Base-by-base conservation (phyloP, 2,113 vertebrate genomes). In the Odontophorus gujanensis region DNA sequence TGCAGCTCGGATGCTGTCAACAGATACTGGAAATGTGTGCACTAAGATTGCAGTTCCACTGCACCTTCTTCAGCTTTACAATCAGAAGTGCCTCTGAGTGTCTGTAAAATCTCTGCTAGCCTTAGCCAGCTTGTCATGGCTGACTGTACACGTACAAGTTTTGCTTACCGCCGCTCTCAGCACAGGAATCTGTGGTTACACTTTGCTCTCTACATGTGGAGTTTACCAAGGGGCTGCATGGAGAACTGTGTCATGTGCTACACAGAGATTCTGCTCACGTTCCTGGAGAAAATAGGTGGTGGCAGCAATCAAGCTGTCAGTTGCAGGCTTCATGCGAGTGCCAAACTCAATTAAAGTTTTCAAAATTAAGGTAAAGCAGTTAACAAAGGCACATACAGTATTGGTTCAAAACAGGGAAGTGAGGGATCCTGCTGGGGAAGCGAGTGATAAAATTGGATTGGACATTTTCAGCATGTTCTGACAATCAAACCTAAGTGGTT, bases 321-420 rank as follows among this genome's bases (percentile, higher is more conserved):
- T 34, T 76, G 90, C 55, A 73, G 85, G 32, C 63, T 53, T 85
- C 15, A 1, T 53, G 42, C n/a, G 69, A 59, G n/a, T 50, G 72
- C 50, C 38, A 85, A 83, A 77, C 32, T 95, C 47, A 73, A 17
- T 88, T 74, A 53, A 82, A 80, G 34, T 59, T 85, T 85, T 87
- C 55, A 87, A 47, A 87, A 91, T 82, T 69, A 62, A 71, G 55
- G 34, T 74, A 66, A 67, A 83, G 47, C 63, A 20, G 59, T 16
- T 28, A 82, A 55, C 45, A 89, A 87, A 93, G 76, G 11, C 25
- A 65, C 55, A 38, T 21, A 18, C 22, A 45, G 13, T 38, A 22
- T 55, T 80, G 20, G 21, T 67, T 89, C 30, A 77, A 93, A 91
- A 28, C 32, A 73, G 34, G 30, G 15, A 36, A 42, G 74, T 13